Conservation (phyloP, 1,140 invertebrate genomes). For the Propsilocerus akamusi region DNA sequence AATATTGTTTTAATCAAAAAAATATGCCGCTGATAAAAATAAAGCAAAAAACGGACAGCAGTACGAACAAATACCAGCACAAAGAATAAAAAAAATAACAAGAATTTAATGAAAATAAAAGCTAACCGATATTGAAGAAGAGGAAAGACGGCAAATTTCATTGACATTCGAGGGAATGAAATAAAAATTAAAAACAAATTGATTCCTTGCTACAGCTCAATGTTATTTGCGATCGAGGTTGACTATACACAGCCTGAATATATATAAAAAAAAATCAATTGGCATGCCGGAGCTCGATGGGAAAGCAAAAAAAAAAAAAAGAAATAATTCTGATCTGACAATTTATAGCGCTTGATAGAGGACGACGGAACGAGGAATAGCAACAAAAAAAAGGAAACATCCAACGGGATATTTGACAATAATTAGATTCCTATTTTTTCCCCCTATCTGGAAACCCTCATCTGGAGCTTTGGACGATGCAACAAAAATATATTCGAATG, state of each 20-base stretch:
- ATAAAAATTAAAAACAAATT: neutral
- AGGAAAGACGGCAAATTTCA: neutral
- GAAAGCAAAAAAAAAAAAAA: neutral
- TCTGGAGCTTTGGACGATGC: neutral
- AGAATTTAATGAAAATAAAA: neutral
- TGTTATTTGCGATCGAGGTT: neutral
- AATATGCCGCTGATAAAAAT: too few species aligned
- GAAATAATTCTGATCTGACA: neutral
- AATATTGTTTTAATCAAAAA: too few species aligned
- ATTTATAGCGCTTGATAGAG: too few species aligned
- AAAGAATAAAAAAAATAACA: neutral
- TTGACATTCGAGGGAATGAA: too few species aligned
- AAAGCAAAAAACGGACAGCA: too few species aligned
- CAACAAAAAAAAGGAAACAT: too few species aligned
- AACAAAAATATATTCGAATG: too few species aligned
- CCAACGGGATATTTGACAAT: neutral
- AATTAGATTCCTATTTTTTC: neutral
- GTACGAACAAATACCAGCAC: neutral
- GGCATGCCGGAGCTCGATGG: neutral
- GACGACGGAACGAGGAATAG: too few species aligned
- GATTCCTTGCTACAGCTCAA: neutral
- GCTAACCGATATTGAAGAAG: neutral
- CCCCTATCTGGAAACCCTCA: neutral
- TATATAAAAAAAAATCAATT: neutral
- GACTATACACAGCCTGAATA: neutral